Conservation (phyloP, 1,140 invertebrate genomes). For the Achroia grisella region DNA sequence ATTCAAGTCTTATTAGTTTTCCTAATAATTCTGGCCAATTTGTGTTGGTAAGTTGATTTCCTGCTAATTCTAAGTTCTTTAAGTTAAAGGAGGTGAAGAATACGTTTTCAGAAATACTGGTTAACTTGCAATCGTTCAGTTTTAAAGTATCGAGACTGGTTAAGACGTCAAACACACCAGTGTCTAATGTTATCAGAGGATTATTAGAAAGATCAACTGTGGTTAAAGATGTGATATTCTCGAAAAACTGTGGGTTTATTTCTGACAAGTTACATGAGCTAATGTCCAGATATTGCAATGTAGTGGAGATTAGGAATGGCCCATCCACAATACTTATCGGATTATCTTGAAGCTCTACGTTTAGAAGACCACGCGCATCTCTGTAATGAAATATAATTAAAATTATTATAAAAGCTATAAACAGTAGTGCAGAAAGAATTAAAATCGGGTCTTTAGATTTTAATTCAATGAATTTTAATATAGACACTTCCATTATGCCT, state of each 20-base stretch:
- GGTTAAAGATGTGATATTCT: slow-evolving; percentile 78
- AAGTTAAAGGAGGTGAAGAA: slow-evolving; percentile 76
- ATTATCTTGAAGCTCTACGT: slow-evolving; percentile 81
- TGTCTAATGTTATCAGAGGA: slow-evolving; percentile 74
- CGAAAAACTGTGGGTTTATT: slow-evolving; percentile 79
- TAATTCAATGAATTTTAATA: too few relatives aligned
- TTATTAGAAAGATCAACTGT: slow-evolving; percentile 82
- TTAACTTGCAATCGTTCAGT: slow-evolving; percentile 79
- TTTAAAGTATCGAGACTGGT: slow-evolving; percentile 78
- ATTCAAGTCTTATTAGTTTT: slow-evolving; percentile 76
- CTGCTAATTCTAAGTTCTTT: slow-evolving; percentile 78
- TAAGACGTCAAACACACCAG: slow-evolving; percentile 77
- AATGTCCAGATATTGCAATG: slow-evolving; percentile 79
- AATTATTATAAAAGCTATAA: too few relatives aligned
- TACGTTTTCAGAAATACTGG: slow-evolving; percentile 71
- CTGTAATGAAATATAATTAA: slow-evolving; percentile 61
- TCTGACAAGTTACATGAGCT: slow-evolving; percentile 76
- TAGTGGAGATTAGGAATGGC: slow-evolving; percentile 78
- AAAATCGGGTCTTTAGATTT: too few relatives aligned
- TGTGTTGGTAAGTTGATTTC: slow-evolving; percentile 75
- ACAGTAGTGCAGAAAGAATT: too few relatives aligned
- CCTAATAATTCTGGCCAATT: slow-evolving; percentile 77
- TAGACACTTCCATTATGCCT: neutral
- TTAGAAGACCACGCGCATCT: slow-evolving; percentile 79
- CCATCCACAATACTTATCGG: slow-evolving; percentile 76